Evolutionary conservation across 2,888 invertebrate genomes (phyloP), one percentile per base, ranked within the genome.

Genomic region (Eristalis intricaria): DNA sequence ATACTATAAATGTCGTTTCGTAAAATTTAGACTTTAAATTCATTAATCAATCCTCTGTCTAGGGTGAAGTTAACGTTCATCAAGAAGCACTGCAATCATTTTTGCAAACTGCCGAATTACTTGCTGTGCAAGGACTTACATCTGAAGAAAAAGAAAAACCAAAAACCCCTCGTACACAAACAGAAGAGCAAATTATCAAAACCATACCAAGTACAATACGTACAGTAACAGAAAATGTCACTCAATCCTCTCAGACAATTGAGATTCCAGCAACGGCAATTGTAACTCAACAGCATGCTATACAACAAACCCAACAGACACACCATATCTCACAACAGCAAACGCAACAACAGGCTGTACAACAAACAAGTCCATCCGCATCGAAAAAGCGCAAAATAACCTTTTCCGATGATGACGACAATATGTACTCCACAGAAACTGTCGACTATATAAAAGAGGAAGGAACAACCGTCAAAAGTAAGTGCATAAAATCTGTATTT

Each of bases 31-130:
- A 35, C 10, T 11, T 11, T 1, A 35, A 35, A 11, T 35, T 35
- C 35, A 35, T 35, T 10, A 0, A 35, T 13, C 10, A 11, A 13
- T 65, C 4, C 13, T 23, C 1, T 56, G 50, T 84, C 5, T 38
- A 95, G 92, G 97, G 97, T 78, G 97, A 97, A 93, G 97, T 97
- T 8, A 96, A 96, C 90, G 96, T 97, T 63, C 95, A 96, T 90
- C 96, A 96, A 91, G 96, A 96, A 91, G 96, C 96, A 88, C 92
- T 97, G 89, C 95, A 96, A 89, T 96, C 96, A 82, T 97, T 97
- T 93, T 94, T 97, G 70, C 95, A 96, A 89, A 96, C 96, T 22
- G 96, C 96, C 5, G 96, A 96, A 92, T 93, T 96, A 88, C 93
- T 97, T 90, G 96, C 96, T 90, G 96, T 96, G 73, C 96, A 96